phyloP scores from a whole-genome alignment of 2,888 invertebrate genomes.

The Criorhina ranunculi region DNA sequence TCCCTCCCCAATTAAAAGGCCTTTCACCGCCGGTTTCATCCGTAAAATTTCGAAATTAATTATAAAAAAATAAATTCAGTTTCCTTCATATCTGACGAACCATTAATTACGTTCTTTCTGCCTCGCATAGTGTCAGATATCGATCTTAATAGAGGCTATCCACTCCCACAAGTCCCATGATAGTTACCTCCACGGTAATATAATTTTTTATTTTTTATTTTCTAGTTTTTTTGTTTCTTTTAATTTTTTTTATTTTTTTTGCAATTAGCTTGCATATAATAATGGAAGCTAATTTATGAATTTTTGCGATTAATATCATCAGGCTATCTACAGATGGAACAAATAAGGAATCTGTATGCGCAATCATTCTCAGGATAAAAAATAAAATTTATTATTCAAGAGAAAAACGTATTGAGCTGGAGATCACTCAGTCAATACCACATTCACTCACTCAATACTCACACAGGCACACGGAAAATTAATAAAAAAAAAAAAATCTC shows the following conservation, averaged over 20 bases:
- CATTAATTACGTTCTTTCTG: conserved; percentile 49
- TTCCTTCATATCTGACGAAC: conserved; percentile 37
- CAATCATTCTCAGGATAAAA: conserved; percentile 57
- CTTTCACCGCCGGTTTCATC: conserved; percentile 12
- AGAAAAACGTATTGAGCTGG: conserved; percentile 10
- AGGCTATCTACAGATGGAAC: conserved; percentile 77
- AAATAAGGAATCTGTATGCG: conserved; percentile 59
- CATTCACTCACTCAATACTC: conserved; percentile 35
- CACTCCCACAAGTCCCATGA: conserved; percentile 29
- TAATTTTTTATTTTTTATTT: conserved; percentile 15
- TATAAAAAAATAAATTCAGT: conserved; percentile 37
- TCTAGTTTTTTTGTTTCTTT: conserved; percentile 37
- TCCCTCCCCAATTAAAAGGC: conserved; percentile 43
- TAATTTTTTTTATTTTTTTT: conserved; percentile 58
- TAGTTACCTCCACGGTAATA: conserved; percentile 28
- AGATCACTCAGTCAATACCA: conserved; percentile 9
- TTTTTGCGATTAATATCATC: conserved; percentile 69
- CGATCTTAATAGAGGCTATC: conserved; percentile 36
- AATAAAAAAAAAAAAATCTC: conserved; percentile 41
- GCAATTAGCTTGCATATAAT: conserved; percentile 48
- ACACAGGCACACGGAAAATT: conserved; percentile 17
- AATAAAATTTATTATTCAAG: conserved; percentile 10
- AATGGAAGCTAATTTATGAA: conserved; percentile 71
- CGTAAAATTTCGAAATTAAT: conserved; percentile 57
- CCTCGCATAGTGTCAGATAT: conserved; percentile 20